Base-by-base conservation (phyloP, 2,888 invertebrate species). In the Mythimna ferrago region DNA sequence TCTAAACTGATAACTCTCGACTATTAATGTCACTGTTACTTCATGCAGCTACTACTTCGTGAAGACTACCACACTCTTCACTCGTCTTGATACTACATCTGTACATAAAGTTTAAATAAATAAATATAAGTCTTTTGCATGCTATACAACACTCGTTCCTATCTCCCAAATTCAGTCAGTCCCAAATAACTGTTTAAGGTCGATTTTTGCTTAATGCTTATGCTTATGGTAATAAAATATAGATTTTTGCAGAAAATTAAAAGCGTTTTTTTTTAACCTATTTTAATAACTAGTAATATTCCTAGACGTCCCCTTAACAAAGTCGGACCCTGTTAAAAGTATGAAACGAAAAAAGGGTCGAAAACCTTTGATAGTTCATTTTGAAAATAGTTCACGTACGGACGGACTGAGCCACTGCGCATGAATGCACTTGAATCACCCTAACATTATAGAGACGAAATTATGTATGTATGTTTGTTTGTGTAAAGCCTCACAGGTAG, bases 301-400 rank as follows among this genome's bases (percentile, higher is more conserved):
- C 56, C 21, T 67, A 51, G 7, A 77, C 14, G 32, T 6, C 26
- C 1, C 32, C 41, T 21, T 44, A 21, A 53, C 10, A 53, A 26
- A 11, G 11, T 51, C 32, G 19, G 2, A 41, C 16, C 21, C 32
- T 14, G 41, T 51, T 78, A 14, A 51, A 63, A 68, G 48, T 77
- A 78, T 78, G 10, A 21, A 44, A 68, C 44, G 56, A 41, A 41
- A 38, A 77, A 57, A 67, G 38, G 56, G 21, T 69, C 41, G 3
- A 54, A 78, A 53, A 21, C 38, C 61, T 61, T 61, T 71, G 53
- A 41, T n/a, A 26, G 53, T 54, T 26, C 11, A 16, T 58, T 60
- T 78, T 74, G 60, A 48, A 71, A 60, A 54, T 32, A 70, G 2
- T 58, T 78, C 61, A 48, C 53, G 16, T 48, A n/a, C 16, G 32